A percentile compares a stretch with the other conserved stretches of the same genome.
phyloP scores from a whole-genome alignment of 2,113 vertebrate species.

The Pongo pygmaeus region DNA sequence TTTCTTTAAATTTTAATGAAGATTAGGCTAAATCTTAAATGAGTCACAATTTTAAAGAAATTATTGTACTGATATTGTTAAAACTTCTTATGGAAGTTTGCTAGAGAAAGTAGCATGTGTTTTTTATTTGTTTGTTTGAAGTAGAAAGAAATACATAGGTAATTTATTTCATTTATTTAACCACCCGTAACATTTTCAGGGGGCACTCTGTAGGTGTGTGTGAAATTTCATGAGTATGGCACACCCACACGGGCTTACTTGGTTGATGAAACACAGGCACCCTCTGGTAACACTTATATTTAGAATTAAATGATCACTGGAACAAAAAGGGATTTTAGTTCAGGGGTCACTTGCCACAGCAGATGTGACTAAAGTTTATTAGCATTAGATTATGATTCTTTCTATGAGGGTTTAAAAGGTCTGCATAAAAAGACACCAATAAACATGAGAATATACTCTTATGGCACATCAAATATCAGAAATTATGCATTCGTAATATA shows the following conservation, averaged over 20 bases:
- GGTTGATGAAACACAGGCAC: not conserved
- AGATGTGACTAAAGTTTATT: constrained; percentile 23
- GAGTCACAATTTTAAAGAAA: constrained; percentile 17
- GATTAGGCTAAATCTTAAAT: constrained; percentile 8
- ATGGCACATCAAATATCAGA: not conserved
- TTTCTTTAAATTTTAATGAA: constrained; percentile 54
- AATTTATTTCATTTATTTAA: not conserved
- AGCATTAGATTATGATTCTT: constrained; percentile 37
- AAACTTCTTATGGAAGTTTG: not conserved
- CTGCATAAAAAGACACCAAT: not conserved
- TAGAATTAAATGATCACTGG: not conserved
- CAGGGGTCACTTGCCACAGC: not conserved
- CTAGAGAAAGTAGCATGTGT: not conserved
- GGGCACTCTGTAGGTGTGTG: not conserved
- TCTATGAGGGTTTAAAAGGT: not conserved
- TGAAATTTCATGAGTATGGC: not conserved
- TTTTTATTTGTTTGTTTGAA: not conserved
- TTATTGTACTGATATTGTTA: not conserved
- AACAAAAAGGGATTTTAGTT: constrained; percentile 42
- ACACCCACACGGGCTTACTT: not conserved
- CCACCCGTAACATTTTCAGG: not conserved
- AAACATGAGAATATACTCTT: not conserved
- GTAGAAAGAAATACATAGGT: not conserved
- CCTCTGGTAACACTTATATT: not conserved
- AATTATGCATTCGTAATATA: not conserved